Evolutionary conservation across 2,888 invertebrate species (phyloP).

Genomic region (Tenthredo livida): DNA sequence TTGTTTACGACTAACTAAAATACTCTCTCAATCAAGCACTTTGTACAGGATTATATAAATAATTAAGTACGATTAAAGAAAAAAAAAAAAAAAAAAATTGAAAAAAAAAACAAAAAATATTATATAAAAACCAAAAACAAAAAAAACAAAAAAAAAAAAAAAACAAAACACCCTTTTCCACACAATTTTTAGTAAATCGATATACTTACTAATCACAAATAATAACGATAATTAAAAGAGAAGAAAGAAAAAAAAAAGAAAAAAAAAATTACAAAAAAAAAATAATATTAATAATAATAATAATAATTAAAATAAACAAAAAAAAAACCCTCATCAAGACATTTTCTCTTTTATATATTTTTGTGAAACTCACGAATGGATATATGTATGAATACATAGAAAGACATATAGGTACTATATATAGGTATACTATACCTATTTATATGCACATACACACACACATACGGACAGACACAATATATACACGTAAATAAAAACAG

Average conservation of each 20-base stretch:
- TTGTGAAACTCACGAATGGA: constrained; percentile 74
- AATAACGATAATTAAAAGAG: background rate
- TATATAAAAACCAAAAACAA: constrained; percentile 58
- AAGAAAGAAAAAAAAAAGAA: background rate
- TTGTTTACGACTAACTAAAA: constrained; percentile 73
- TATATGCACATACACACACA: constrained; percentile 53
- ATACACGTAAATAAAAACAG: constrained; percentile 57
- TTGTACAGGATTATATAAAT: constrained; percentile 75
- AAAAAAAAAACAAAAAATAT: constrained; percentile 47
- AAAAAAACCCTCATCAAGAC: constrained; percentile 54
- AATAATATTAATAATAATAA: background rate
- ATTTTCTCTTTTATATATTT: constrained; percentile 78
- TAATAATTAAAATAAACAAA: constrained; percentile 10
- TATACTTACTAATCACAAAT: constrained; percentile 44
- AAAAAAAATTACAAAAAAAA: background rate
- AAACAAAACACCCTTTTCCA: constrained; percentile 71
- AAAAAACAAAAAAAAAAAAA: constrained; percentile 56
- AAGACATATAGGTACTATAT: constrained; percentile 41
- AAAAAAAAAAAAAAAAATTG: constrained; percentile 59
- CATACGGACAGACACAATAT: constrained; percentile 47
- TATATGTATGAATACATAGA: constrained; percentile 59
- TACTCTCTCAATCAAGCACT: constrained; percentile 74
- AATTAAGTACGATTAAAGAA: constrained; percentile 41
- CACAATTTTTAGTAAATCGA: constrained; percentile 71
- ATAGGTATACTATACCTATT: no score